Conservation (phyloP, 2,113 vertebrate genomes). For the Gavialis gangeticus region DNA sequence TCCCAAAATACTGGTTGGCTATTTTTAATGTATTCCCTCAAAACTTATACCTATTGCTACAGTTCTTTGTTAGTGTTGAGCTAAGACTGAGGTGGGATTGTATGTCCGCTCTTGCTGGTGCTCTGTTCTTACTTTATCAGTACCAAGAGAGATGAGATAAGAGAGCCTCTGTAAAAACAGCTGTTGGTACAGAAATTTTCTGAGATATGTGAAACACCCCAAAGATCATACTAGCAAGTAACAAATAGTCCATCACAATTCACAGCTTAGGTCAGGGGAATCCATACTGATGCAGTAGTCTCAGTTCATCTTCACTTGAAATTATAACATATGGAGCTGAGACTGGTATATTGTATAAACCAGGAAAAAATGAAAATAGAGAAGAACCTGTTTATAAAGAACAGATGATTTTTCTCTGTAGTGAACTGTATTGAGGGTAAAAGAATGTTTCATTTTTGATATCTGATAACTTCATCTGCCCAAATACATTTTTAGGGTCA, state of each 20-base stretch:
- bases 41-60: not conserved
- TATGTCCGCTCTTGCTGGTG: not conserved
- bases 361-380: not conserved
- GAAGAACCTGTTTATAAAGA: constrained; percentile 14
- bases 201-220: not conserved
- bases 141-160: not conserved
- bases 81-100: not conserved
- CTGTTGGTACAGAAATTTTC: not conserved
- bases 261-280: constrained; percentile 42
- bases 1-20: not conserved
- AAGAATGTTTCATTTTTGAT: constrained; percentile 6
- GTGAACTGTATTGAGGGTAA: not conserved
- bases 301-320: constrained; percentile 57
- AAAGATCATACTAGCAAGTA: constrained; percentile 22
- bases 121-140: not conserved
- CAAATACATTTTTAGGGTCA: constrained; percentile 14
- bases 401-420: constrained; percentile 41
- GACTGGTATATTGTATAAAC: constrained; percentile 12
- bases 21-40: not conserved
- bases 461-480: constrained; percentile 11
- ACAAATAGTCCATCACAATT: constrained; percentile 36
- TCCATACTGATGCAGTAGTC: constrained; percentile 49
- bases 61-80: not conserved
- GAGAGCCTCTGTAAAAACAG: not conserved
- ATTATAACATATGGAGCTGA: constrained; percentile 39